Evolutionary conservation across 2,888 invertebrate species (phyloP).

Genomic region (Drosophila nr. medialis): DNA sequence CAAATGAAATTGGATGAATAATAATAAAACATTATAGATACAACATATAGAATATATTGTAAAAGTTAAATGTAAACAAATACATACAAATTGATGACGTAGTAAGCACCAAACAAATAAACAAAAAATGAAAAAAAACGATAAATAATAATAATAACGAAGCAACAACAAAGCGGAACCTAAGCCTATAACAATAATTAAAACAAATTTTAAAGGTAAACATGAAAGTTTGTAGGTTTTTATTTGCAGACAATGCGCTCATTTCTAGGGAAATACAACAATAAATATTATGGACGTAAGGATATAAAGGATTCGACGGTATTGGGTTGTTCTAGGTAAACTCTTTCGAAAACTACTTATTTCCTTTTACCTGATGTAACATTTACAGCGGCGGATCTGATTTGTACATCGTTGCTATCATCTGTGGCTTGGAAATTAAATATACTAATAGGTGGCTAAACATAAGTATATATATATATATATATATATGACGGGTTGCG

Average conservation of each 20-base stretch:
- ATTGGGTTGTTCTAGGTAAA: neutral
- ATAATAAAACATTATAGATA: slow-evolving; percentile 62
- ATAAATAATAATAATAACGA: neutral
- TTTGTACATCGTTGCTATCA: neutral
- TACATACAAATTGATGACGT: slow-evolving; percentile 69
- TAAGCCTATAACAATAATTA: slow-evolving; percentile 38
- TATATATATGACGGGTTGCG: neutral
- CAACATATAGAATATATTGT: slow-evolving; percentile 69
- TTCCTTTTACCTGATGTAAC: neutral
- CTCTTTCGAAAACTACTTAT: neutral
- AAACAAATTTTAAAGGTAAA: neutral
- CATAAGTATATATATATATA: too few species aligned
- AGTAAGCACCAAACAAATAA: slow-evolving; percentile 76
- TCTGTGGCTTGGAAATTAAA: neutral
- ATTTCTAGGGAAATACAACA: neutral
- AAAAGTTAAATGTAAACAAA: slow-evolving; percentile 76
- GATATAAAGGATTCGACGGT: neutral
- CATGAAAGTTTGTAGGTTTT: neutral
- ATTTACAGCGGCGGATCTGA: neutral
- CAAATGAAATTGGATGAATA: slow-evolving; percentile 67
- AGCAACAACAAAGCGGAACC: slow-evolving; percentile 35
- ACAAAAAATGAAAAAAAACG: slow-evolving; percentile 39
- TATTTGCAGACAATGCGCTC: neutral
- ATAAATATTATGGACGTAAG: neutral
- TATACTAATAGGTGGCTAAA: neutral